phyloP scores from a whole-genome alignment of 2,888 invertebrate species.

The Trilocha varians region DNA sequence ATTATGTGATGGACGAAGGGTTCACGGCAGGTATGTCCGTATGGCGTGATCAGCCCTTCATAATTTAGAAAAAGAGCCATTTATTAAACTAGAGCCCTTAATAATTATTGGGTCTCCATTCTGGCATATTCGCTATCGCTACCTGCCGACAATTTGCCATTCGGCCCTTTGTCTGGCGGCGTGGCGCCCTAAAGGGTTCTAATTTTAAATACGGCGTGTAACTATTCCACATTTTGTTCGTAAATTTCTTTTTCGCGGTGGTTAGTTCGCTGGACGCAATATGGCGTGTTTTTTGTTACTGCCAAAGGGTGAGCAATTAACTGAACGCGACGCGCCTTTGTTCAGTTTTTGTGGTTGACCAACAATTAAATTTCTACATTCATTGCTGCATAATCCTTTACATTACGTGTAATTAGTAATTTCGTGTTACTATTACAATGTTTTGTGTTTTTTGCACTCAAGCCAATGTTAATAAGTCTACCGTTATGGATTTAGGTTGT shows the following conservation, averaged over 20 bases:
- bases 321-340: conserved; percentile 51
- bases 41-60: conserved; percentile 67
- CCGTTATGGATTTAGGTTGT: no score
- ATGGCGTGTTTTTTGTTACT: conserved; percentile 54
- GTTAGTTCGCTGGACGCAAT: conserved; percentile 69
- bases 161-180: conserved; percentile 69
- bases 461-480: no score
- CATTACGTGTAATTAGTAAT: conserved; percentile 13
- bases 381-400: neutral
- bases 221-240: conserved; percentile 65
- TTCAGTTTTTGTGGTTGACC: conserved; percentile 54
- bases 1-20: conserved; percentile 53
- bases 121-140: conserved; percentile 70
- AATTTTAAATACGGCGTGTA: conserved; percentile 72
- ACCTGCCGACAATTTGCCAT: conserved; percentile 72
- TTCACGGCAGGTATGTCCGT: conserved; percentile 67
- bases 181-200: conserved; percentile 74
- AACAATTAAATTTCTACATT: conserved; percentile 29
- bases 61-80: conserved; percentile 70
- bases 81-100: conserved; percentile 68
- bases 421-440: conserved; percentile 9
- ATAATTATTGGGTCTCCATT: conserved; percentile 66
- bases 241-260: conserved; percentile 70
- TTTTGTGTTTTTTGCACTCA: neutral
- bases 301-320: conserved; percentile 66